Base-by-base conservation (phyloP, 2,888 invertebrate species). In the Esperia sulphurella region DNA sequence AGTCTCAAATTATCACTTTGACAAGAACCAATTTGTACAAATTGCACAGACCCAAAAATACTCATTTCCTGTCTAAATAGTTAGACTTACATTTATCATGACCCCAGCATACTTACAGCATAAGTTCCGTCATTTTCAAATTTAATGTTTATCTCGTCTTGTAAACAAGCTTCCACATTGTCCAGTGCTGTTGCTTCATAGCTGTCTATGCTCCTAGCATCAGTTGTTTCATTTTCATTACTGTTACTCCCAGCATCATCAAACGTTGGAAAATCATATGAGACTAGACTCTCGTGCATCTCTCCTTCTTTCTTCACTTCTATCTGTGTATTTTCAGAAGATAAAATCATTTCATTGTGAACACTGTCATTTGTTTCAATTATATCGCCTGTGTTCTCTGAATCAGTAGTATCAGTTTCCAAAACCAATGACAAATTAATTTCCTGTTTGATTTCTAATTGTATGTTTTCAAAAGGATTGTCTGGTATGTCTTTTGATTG, bases 131-230 rank as follows among this genome's bases (percentile, higher is more conserved):
- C 56, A 47, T 52, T 47, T 57, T 83, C 83, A 14, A 53, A 54
- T 54, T 85, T 83, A 1, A 82, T 61, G 48, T 64, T 65, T 12
- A 73, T 51, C 13, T 77, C 74, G 43, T 85, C 85, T 39, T 76
- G 77, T 43, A 88, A 55, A 56, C 86, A 87, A 0, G 83, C 72
- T 48, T 88, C 87, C 0, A 87, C 87, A 49, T 80, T 82, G 10
- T 75, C 76, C 28, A 88, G 56, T 0, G 83, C 87, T 0, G 65
- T 59, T 0, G 79, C 81, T 3, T 86, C 84, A 53, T 74, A 73
- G 49, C 86, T 87, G 29, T 85, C 83, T 61, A 83, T 75, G 49
- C 83, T 86, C n/a, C 35, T n/a, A 2, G 10, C 31, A 35, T n/a
- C 35, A 10, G 35, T 35, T 6, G 35, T 3, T 80, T 44, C 49